Percentiles rank a stretch among this genome's conserved stretches.
Conservation (phyloP, 1,140 invertebrate species). For the Andricus grossulariae region DNA sequence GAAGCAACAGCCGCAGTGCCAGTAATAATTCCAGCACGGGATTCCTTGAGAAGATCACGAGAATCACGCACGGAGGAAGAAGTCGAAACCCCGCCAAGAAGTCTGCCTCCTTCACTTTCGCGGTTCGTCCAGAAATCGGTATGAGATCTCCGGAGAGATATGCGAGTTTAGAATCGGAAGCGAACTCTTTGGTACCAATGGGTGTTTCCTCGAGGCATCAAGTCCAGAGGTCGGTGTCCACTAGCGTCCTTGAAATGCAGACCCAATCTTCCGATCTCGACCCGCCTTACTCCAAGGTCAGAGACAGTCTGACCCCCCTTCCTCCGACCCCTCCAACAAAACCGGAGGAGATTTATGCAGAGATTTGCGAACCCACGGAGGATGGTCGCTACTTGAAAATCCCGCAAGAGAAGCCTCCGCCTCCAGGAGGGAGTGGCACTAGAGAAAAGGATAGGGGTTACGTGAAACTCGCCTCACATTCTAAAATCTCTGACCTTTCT, state of each 20-base stretch:
- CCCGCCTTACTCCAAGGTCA: conserved; percentile 72
- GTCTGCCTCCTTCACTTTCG: conserved; percentile 72
- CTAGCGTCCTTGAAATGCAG: conserved; percentile 69
- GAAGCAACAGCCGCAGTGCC: conserved; percentile 60
- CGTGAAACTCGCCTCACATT: conserved; percentile 64
- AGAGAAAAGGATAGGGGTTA: conserved; percentile 66
- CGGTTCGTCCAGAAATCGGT: conserved; percentile 69
- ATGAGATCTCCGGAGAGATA: conserved; percentile 71
- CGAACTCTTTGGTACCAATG: conserved; percentile 57
- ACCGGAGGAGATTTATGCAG: conserved; percentile 70
- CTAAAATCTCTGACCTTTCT: conserved; percentile 58
- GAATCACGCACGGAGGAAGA: conserved; percentile 69
- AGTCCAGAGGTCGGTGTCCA: conserved; percentile 71
- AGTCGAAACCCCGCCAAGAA: conserved; percentile 72
- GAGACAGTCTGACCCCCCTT: conserved; percentile 69
- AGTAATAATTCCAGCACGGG: conserved; percentile 47
- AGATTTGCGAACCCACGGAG: conserved; percentile 65
- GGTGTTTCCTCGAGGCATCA: conserved; percentile 53
- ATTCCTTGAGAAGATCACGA: conserved; percentile 68
- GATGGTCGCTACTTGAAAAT: conserved; percentile 41
- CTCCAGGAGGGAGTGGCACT: conserved; percentile 45
- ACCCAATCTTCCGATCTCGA: conserved; percentile 59
- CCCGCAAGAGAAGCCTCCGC: conserved; percentile 55
- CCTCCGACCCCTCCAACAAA: conserved; percentile 63
- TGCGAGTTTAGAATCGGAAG: conserved; percentile 70